Conservation (phyloP, 1,140 invertebrate species). For the Apis cerana region DNA sequence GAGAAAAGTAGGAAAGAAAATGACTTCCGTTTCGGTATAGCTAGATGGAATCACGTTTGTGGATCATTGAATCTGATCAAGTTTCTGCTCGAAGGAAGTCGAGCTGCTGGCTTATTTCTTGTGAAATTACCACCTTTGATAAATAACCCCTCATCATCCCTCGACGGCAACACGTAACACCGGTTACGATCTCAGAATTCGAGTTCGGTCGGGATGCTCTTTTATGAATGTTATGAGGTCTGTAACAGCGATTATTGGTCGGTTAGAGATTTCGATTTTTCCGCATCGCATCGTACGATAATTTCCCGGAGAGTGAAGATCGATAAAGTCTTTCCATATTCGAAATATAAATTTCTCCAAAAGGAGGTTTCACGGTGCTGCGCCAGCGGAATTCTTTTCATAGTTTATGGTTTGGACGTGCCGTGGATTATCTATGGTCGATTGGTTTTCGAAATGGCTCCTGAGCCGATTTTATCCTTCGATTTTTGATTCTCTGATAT, state of each 20-base stretch:
- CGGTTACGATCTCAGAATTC: neutral
- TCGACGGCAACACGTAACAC: no score
- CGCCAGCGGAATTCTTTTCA: neutral
- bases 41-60: neutral
- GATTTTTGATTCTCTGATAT: neutral
- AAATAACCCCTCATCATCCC: neutral
- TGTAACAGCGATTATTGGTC: conserved; percentile 22
- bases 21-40: neutral
- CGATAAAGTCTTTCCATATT: conserved; percentile 37
- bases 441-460: neutral
- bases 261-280: conserved; percentile 13
- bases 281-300: conserved; percentile 26
- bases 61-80: neutral
- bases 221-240: no score
- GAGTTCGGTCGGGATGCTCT: no score
- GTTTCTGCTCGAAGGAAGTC: neutral
- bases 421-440: neutral
- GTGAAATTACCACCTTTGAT: neutral
- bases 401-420: neutral
- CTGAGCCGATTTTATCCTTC: neutral
- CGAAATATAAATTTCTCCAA: neutral
- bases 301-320: conserved; percentile 35
- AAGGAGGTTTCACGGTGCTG: neutral
- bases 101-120: neutral
- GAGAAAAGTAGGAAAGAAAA: neutral